phyloP scores from a whole-genome alignment of 92 coral and sea anemone species.

The Zoanthus sansibaricus region DNA sequence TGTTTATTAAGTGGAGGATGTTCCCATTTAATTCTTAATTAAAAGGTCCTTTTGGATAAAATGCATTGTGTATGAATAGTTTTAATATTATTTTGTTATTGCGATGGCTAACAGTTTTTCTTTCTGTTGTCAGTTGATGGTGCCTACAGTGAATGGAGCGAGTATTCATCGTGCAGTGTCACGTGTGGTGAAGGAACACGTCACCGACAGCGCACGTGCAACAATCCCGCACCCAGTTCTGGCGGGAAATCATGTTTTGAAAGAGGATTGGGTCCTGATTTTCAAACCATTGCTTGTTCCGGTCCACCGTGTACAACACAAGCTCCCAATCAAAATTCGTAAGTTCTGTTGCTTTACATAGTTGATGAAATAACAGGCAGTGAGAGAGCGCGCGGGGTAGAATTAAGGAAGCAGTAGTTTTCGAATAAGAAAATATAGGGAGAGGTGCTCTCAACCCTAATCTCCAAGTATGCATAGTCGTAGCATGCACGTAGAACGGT shows the following conservation, averaged over 20 bases:
- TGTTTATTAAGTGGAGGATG: neutral
- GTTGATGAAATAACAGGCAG: too few species aligned
- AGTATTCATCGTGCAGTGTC: slow-evolving; percentile 11
- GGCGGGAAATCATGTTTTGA: slow-evolving; percentile 52
- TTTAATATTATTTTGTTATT: neutral
- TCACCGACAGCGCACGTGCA: slow-evolving; percentile 44
- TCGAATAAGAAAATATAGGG: too few species aligned
- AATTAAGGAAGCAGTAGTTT: too few species aligned
- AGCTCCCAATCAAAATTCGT: too few species aligned
- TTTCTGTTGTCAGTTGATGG: neutral
- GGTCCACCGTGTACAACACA: too few species aligned
- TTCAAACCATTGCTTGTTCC: neutral
- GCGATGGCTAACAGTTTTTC: neutral
- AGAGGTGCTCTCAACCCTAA: too few species aligned
- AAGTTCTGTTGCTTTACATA: too few species aligned
- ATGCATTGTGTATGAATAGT: too few species aligned
- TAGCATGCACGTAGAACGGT: too few species aligned
- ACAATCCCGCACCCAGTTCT: slow-evolving; percentile 49
- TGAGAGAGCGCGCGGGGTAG: too few species aligned
- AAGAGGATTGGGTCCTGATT: slow-evolving; percentile 25
- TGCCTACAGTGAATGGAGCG: slow-evolving; percentile 21
- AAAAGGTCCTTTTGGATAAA: neutral
- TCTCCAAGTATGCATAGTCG: too few species aligned
- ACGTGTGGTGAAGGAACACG: slow-evolving; percentile 27
- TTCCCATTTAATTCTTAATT: neutral